Conservation (phyloP, 2,113 vertebrate species). For the Gambusia holbrooki region DNA sequence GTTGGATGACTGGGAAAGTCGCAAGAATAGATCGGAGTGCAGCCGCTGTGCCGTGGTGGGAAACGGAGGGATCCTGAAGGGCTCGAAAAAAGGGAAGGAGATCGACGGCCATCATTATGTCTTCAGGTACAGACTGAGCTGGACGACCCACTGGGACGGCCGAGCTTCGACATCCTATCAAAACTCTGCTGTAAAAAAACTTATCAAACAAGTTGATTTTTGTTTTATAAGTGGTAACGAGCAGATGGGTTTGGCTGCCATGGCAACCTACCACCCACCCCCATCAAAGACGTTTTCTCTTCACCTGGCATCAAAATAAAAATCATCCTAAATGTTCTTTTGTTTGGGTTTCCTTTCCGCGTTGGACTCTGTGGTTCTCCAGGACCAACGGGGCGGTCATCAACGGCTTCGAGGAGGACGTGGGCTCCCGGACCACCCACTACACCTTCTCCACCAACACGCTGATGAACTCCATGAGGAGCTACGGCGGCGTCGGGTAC, state of each 20-base stretch:
- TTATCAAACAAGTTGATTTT: not conserved
- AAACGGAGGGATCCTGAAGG: constrained; percentile 81
- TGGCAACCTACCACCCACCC: no score
- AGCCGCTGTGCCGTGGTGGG: constrained; percentile 80
- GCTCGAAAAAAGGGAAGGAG: constrained; percentile 76
- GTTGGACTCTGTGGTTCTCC: not conserved
- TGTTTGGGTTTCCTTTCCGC: not conserved
- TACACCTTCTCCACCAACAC: constrained; percentile 88
- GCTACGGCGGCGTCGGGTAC: constrained; percentile 68
- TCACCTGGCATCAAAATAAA: no score
- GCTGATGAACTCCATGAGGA: constrained; percentile 78
- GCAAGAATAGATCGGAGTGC: constrained; percentile 7
- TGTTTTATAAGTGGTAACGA: not conserved
- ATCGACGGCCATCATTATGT: constrained; percentile 84
- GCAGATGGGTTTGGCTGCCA: no score
- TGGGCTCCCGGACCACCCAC: constrained; percentile 82
- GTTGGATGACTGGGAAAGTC: constrained; percentile 76
- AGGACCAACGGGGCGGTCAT: constrained; percentile 83
- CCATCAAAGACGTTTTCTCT: not conserved
- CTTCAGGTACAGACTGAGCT: constrained; percentile 75
- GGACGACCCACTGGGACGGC: no score
- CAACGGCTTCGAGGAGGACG: constrained; percentile 80
- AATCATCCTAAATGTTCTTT: not conserved
- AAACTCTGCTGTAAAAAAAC: not conserved
- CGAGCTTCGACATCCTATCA: not conserved